Evolutionary conservation across 2,888 invertebrate genomes (phyloP).

Genomic region (Tetranychus truncatus): DNA sequence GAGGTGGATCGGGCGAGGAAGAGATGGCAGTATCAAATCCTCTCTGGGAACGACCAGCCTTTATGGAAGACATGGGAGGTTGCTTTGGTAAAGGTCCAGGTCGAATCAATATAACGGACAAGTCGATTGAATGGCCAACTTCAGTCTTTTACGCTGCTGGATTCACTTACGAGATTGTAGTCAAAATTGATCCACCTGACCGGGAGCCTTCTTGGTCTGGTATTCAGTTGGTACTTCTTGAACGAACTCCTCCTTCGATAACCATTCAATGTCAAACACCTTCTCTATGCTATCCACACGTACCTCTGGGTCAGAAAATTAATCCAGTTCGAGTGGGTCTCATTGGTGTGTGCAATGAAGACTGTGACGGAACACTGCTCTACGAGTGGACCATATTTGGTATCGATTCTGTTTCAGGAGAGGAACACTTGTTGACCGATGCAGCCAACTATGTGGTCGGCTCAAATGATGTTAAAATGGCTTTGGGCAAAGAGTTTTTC

Average conservation of each 20-base stretch:
- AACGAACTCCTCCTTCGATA: constrained; percentile 27
- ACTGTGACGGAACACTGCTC: constrained; percentile 26
- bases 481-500: constrained; percentile 28
- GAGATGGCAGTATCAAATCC: constrained; percentile 17
- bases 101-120: constrained; percentile 25
- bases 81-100: constrained; percentile 29
- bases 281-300: constrained; percentile 27
- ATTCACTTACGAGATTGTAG: constrained; percentile 27
- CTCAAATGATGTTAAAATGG: constrained; percentile 27
- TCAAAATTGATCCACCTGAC: constrained; percentile 26
- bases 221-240: constrained; percentile 26
- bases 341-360: constrained; percentile 27
- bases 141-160: constrained; percentile 25
- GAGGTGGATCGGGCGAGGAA: constrained; percentile 12
- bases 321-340: constrained; percentile 28
- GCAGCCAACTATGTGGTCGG: constrained; percentile 25
- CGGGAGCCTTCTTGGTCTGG: constrained; percentile 27
- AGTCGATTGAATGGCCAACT: constrained; percentile 26
- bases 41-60: constrained; percentile 16
- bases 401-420: constrained; percentile 22
- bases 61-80: constrained; percentile 26
- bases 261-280: constrained; percentile 28
- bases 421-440: constrained; percentile 25
- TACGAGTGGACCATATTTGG: constrained; percentile 28
- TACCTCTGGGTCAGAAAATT: constrained; percentile 28